These are phyloP conservation scores for Melieria crassipennis DNA, from an alignment of 2,888 invertebrate genomes.

Conservation along the genomic window DNA sequence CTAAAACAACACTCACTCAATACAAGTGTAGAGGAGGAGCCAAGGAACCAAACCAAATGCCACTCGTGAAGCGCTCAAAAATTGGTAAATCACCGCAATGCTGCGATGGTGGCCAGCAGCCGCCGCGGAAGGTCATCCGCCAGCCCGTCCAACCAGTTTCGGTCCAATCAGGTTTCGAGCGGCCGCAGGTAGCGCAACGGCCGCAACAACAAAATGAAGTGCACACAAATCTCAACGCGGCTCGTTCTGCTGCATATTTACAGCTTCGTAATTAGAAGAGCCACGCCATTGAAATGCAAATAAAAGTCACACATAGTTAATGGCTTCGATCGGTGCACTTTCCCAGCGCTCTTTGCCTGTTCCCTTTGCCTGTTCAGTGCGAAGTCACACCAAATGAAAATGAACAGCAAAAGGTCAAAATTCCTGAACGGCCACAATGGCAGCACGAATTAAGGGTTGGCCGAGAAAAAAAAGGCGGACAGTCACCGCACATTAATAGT, in stretches of 20 bases:
- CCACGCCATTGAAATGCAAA: not conserved
- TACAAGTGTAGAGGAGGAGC: constrained; percentile 5
- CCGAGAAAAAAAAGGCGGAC: not conserved
- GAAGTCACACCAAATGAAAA: too few relatives aligned
- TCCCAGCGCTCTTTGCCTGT: too few relatives aligned
- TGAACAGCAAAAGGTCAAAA: too few relatives aligned
- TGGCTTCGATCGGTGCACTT: too few relatives aligned
- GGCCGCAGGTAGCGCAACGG: constrained; percentile 15
- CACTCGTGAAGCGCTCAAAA: constrained; percentile 12
- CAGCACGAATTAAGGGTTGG: not conserved
- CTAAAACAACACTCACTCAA: not conserved
- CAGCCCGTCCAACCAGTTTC: constrained; percentile 41
- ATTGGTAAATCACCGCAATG: constrained; percentile 34
- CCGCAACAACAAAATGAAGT: not conserved
- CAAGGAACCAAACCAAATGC: not conserved
- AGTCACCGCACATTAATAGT: not conserved
- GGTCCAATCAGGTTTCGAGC: constrained; percentile 37
- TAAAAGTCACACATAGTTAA: too few relatives aligned
- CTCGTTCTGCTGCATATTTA: too few relatives aligned
- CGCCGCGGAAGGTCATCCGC: constrained; percentile 19
- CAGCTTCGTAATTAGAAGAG: too few relatives aligned
- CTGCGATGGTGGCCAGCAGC: not conserved
- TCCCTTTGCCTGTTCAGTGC: too few relatives aligned
- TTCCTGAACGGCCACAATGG: not conserved
- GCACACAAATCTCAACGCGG: not conserved